These are phyloP conservation scores for Rapana venosa DNA, from an alignment of 2,888 invertebrate species.

Conservation along the genomic window DNA sequence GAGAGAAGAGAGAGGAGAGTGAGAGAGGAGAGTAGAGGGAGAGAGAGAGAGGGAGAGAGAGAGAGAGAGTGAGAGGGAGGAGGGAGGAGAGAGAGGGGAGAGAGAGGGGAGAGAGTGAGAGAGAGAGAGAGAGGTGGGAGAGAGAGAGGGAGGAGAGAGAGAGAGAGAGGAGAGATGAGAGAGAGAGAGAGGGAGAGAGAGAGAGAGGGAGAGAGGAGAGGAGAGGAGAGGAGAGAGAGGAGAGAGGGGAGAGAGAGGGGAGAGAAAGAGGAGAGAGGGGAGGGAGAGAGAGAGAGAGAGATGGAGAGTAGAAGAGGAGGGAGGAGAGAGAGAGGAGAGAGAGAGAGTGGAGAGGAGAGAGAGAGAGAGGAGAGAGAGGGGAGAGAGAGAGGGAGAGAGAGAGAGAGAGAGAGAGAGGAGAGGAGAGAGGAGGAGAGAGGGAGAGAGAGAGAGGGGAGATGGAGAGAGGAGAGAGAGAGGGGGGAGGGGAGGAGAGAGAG, in stretches of 20 bases:
- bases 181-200: conserved; percentile 29
- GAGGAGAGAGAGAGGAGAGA: neutral
- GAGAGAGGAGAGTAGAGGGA: too few relatives aligned
- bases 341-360: neutral
- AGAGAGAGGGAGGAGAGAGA: neutral
- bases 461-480: neutral
- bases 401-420: neutral
- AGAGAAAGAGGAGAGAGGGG: too few relatives aligned
- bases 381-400: conserved; percentile 8
- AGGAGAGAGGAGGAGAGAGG: neutral
- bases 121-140: neutral
- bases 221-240: neutral
- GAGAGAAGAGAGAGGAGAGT: neutral
- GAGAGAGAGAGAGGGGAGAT: conserved; percentile 11
- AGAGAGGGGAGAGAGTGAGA: neutral
- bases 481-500: neutral
- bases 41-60: conserved; percentile 31
- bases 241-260: neutral
- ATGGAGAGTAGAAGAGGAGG: neutral
- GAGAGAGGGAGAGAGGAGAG: neutral
- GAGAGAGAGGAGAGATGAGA: conserved; percentile 30
- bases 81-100: neutral
- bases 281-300: neutral
- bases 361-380: neutral
- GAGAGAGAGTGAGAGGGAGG: conserved; percentile 20